Conservation (phyloP, 2,797 vertebrate species). For the Mastacembelus armatus region DNA sequence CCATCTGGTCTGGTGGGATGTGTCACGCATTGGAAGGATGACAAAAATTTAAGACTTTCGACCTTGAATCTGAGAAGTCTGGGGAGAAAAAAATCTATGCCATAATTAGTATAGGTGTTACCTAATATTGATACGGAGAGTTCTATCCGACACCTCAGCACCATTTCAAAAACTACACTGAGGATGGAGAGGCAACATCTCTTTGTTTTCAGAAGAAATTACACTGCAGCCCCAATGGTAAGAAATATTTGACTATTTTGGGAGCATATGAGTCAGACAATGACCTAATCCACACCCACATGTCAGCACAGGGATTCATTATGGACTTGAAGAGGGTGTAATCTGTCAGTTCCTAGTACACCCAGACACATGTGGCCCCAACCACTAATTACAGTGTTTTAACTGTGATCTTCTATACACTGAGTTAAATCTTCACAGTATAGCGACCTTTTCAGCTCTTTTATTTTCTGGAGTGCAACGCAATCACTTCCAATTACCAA, state of each 20-base stretch:
- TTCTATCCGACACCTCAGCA: constrained; percentile 6
- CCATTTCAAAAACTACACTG: constrained; percentile 11
- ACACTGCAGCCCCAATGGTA: constrained; percentile 31
- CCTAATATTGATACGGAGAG: background rate
- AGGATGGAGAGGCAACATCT: constrained; percentile 22
- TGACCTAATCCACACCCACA: constrained; percentile 73
- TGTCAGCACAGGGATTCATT: constrained; percentile 76
- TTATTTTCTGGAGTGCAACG: constrained; percentile 27
- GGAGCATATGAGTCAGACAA: constrained; percentile 69
- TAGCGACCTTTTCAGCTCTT: constrained; percentile 23
- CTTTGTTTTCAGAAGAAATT: constrained; percentile 45
- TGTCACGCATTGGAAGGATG: background rate
- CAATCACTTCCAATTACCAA: constrained; percentile 64
- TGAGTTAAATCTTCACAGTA: constrained; percentile 41
- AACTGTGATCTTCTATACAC: constrained; percentile 50
- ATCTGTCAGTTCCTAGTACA: constrained; percentile 64
- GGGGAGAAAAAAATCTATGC: background rate
- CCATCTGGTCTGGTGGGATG: background rate
- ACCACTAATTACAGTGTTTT: constrained; percentile 72
- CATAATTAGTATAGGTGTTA: constrained; percentile 5
- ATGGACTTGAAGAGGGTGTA: constrained; percentile 41
- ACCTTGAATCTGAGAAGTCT: constrained; percentile 3
- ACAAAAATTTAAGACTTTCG: constrained; percentile 4
- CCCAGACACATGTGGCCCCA: constrained; percentile 44
- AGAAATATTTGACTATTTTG: constrained; percentile 70